Evolutionary conservation across 92 coral and sea anemone genomes (phyloP).

Genomic region (Pocillopora grandis): DNA sequence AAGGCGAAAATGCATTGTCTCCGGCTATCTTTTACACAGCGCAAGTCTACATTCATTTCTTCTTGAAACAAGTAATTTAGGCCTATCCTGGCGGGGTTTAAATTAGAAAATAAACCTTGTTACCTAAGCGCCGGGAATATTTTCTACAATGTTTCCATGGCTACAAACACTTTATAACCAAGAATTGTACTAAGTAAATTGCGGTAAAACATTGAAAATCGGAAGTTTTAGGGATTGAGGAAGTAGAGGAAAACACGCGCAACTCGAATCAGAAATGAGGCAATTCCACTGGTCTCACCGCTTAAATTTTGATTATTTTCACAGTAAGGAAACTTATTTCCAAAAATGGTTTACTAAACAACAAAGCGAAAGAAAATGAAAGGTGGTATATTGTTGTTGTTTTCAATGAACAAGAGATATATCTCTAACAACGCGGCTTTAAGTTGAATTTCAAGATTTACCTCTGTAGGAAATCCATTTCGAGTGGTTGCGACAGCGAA

Average conservation of each 20-base stretch:
- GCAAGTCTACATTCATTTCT: neutral
- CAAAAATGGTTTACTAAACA: neutral
- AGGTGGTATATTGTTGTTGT: neutral
- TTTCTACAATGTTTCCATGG: conserved; percentile 10
- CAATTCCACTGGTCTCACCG: no score
- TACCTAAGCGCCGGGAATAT: neutral
- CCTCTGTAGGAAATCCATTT: neutral
- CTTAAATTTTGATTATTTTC: neutral
- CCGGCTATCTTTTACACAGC: neutral
- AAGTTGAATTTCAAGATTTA: neutral
- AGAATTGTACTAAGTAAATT: neutral
- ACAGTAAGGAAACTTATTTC: neutral
- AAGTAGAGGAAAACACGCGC: no score
- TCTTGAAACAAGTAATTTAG: neutral
- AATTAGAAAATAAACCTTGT: neutral
- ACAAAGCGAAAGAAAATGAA: conserved; percentile 6
- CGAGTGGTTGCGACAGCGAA: neutral
- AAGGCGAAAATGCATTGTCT: neutral
- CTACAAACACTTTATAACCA: neutral
- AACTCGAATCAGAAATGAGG: no score
- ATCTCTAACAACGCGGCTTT: neutral
- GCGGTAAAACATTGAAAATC: neutral
- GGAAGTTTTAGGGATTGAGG: neutral
- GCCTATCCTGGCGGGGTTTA: neutral
- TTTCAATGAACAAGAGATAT: neutral